phyloP scores from a whole-genome alignment of 2,797 vertebrate species.

The Gymnothorax reevesii region DNA sequence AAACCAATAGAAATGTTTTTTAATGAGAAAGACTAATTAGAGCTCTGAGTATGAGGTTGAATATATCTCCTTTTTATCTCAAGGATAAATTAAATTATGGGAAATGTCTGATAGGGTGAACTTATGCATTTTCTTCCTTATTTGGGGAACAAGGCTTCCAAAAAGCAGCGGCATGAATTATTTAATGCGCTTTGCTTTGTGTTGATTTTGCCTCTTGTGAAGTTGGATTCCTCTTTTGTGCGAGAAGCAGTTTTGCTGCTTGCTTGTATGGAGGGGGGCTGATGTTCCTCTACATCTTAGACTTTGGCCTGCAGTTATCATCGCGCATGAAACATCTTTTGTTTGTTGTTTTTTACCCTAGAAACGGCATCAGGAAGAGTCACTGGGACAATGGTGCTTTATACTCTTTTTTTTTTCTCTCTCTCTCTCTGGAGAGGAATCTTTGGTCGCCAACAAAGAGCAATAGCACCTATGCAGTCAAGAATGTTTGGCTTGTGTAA shows the following conservation, averaged over 20 bases:
- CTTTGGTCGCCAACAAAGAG: slow-evolving; percentile 75
- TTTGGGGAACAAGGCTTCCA: not conserved
- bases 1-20: slow-evolving; percentile 16
- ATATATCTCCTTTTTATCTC: slow-evolving; percentile 9
- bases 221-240: not conserved
- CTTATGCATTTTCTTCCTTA: not conserved
- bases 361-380: slow-evolving; percentile 62
- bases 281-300: slow-evolving; percentile 46
- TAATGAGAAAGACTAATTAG: slow-evolving; percentile 23
- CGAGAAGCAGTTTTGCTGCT: not conserved
- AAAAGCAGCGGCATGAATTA: not conserved
- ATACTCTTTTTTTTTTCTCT: slow-evolving; percentile 63
- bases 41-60: not conserved
- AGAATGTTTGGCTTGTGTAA: slow-evolving; percentile 63
- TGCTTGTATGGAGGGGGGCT: slow-evolving; percentile 7
- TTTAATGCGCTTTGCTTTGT: not conserved
- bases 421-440: slow-evolving; percentile 52
- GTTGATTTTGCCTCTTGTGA: slow-evolving; percentile 8
- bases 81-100: slow-evolving; percentile 5
- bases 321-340: slow-evolving; percentile 41
- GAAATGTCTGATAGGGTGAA: not conserved
- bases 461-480: slow-evolving; percentile 73
- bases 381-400: slow-evolving; percentile 71
- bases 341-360: slow-evolving; percentile 62
- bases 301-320: slow-evolving; percentile 53